phyloP scores from a whole-genome alignment of 2,888 invertebrate species.

The Acleris laterana region DNA sequence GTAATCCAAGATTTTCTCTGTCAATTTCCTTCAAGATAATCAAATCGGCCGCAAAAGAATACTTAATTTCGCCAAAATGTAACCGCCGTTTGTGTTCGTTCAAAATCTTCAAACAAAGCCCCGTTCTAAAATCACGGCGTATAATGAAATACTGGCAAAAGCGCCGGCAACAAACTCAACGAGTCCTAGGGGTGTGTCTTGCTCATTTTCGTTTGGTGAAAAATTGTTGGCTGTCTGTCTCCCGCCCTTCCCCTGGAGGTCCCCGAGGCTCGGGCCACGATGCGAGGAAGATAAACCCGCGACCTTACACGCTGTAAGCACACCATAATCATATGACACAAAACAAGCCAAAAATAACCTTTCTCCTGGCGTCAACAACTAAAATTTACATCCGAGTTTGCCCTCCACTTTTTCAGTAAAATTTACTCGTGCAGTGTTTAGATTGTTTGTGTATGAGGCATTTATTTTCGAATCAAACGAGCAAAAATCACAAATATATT shows the following conservation, averaged over 20 bases:
- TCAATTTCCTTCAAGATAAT: slow-evolving; percentile 35
- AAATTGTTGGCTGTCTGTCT: slow-evolving; percentile 64
- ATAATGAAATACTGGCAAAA: slow-evolving; percentile 63
- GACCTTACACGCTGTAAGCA: slow-evolving; percentile 27
- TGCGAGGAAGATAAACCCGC: slow-evolving; percentile 22
- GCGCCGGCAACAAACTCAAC: slow-evolving; percentile 52
- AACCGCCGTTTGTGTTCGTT: slow-evolving; percentile 33
- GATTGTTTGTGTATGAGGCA: no score
- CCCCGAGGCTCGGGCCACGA: slow-evolving; percentile 48
- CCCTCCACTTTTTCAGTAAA: no score
- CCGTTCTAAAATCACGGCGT: slow-evolving; percentile 53
- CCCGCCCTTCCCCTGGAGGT: slow-evolving; percentile 53
- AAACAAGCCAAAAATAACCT: slow-evolving; percentile 2
- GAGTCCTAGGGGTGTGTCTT: slow-evolving; percentile 71
- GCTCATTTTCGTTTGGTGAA: slow-evolving; percentile 77
- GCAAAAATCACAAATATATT: no score
- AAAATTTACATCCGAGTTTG: no score
- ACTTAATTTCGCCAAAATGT: slow-evolving; percentile 33
- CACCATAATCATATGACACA: slow-evolving; percentile 15
- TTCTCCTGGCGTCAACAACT: no score
- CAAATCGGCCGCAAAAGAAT: slow-evolving; percentile 37
- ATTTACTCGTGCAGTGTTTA: no score
- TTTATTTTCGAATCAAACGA: no score
- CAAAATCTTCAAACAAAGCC: slow-evolving; percentile 43
- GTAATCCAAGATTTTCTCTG: slow-evolving; percentile 25